A percentile compares a stretch with the other conserved stretches of the same genome.
phyloP scores from a whole-genome alignment of 2,113 vertebrate species.

The Eidolon helvum region DNA sequence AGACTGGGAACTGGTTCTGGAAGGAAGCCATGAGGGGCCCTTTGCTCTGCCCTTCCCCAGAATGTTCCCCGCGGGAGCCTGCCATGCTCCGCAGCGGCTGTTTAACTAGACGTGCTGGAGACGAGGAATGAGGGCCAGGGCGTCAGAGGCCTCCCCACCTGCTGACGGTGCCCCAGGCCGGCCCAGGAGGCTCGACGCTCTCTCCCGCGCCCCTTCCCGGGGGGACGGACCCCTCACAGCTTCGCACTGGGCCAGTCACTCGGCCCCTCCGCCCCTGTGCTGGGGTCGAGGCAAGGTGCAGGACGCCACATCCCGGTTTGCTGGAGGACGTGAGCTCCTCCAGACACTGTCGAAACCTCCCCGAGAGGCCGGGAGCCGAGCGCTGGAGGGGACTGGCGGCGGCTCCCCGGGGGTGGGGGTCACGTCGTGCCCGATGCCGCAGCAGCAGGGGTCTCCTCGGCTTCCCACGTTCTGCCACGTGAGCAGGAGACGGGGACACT shows the following conservation, averaged over 20 bases:
- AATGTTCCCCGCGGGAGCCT: background rate
- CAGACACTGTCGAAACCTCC: rapidly evolving
- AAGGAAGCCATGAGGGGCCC: background rate
- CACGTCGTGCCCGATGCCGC: too few relatives aligned
- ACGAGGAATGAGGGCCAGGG: background rate
- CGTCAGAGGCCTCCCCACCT: rapidly evolving
- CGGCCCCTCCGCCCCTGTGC: background rate
- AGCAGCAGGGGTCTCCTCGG: too few relatives aligned
- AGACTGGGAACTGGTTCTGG: background rate
- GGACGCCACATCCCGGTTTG: rapidly evolving
- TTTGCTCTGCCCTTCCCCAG: background rate
- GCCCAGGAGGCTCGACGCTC: background rate
- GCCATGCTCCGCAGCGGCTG: background rate
- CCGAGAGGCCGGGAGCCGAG: too few relatives aligned
- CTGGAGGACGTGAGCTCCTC: background rate
- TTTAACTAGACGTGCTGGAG: background rate
- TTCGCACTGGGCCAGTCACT: background rate
- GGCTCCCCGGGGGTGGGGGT: too few relatives aligned
- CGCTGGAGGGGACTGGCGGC: rapidly evolving
- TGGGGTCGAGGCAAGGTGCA: background rate
- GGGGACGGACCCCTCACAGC: rapidly evolving
- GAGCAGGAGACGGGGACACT: rapidly evolving
- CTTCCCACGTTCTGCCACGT: background rate
- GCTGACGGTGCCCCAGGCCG: too few relatives aligned
- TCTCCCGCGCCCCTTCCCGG: too few relatives aligned